These are phyloP conservation scores for Drosophila barbarae DNA, from an alignment of 2,888 invertebrate genomes.

Conservation along the genomic window DNA sequence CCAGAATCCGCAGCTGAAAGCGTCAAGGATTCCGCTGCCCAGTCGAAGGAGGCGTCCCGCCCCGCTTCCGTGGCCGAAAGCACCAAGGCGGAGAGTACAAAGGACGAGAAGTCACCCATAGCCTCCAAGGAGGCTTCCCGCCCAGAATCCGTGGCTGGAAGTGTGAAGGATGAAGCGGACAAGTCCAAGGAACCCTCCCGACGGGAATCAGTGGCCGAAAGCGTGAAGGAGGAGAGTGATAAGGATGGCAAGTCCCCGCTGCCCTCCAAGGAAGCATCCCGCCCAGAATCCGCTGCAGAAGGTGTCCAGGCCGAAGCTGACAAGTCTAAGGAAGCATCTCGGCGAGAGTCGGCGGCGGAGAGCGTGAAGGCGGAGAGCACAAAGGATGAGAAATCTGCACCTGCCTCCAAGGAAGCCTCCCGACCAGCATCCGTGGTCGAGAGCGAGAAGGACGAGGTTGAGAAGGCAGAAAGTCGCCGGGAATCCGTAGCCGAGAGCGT, in stretches of 20 bases:
- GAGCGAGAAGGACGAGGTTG: conserved; percentile 24
- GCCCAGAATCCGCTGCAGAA: conserved; percentile 35
- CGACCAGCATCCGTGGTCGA: conserved; percentile 35
- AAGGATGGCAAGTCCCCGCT: conserved; percentile 1
- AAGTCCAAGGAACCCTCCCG: conserved; percentile 17
- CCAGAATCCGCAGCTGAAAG: conserved; percentile 37
- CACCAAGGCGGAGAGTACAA: conserved; percentile 1
- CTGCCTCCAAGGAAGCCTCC: conserved; percentile 30
- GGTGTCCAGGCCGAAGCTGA: not conserved
- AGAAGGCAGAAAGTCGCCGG: conserved; percentile 27
- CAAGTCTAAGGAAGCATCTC: conserved; percentile 25
- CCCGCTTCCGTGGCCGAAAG: conserved; percentile 40
- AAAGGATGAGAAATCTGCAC: conserved; percentile 33
- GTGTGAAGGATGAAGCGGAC: conserved; percentile 12
- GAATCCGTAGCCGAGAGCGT: conserved; percentile 29
- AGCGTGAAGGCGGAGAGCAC: conserved; percentile 3
- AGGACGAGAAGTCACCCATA: not conserved
- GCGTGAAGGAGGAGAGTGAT: conserved; percentile 18
- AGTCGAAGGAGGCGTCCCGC: conserved; percentile 37
- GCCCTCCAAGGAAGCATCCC: conserved; percentile 30
- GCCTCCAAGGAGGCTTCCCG: not conserved
- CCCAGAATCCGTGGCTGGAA: conserved; percentile 15
- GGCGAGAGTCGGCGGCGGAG: conserved; percentile 31
- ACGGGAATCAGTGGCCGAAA: conserved; percentile 29
- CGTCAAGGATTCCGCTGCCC: conserved; percentile 16